Base-by-base conservation (phyloP, 2,888 invertebrate genomes). In the Brachylomia viminalis region DNA sequence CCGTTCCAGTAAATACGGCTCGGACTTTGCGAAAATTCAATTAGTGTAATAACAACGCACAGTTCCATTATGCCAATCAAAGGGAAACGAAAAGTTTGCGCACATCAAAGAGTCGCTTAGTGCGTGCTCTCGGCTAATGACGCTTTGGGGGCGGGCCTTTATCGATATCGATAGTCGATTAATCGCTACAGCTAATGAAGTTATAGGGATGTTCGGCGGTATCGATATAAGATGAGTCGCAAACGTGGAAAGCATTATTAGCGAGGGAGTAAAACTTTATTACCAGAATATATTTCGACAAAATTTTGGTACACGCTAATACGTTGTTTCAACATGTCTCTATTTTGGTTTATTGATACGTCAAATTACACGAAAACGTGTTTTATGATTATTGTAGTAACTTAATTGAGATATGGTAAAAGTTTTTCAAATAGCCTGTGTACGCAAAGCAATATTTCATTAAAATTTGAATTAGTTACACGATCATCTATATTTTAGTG, bases 31-130 rank as follows among this genome's bases (percentile, higher is more conserved):
- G 89, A 93, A 95, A 95, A 95, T 95, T 95, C 94, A 95, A 96
- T 96, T 95, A 95, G 94, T 92, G 93, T 95, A 95, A 95, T 95
- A 95, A 95, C 94, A 93, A 92, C 92, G 93, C 90, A 91, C 94
- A 93, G 94, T 93, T 94, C 95, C 95, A 95, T 95, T 95, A 95
- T 93, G 91, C 92, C 95, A 95, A 95, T 95, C 95, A 95, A 95
- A 95, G 95, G 95, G 94, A 95, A 94, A 92, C 93, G 93, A 92
- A 94, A 95, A 95, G 95, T 95, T 95, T 94, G 94, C 91, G 92
- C 90, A 95, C 94, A 94, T 95, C 95, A 95, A 95, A 95, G 95
- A 93, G 92, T 92, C 94, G 94, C 92, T 95, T 94, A 95, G 93
- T 94, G 94, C 88, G 88, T 88, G 88, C 88, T 86, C 87, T 83